Percentiles rank a stretch among this genome's conserved stretches.
Conservation (phyloP, 2,797 vertebrate species). For the Lerista edwardsae region DNA sequence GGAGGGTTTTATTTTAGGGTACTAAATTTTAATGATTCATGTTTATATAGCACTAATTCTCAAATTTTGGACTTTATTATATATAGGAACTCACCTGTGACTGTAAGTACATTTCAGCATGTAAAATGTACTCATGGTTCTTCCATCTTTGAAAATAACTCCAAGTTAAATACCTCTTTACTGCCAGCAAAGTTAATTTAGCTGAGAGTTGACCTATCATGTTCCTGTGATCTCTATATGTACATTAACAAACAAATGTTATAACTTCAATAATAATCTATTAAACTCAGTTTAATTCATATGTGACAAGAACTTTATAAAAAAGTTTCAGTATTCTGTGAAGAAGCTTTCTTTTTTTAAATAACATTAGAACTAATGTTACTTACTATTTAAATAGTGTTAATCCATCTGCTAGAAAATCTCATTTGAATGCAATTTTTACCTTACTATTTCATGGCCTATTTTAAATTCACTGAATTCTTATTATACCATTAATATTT, state of each 20-base stretch:
- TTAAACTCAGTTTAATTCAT: slow-evolving; percentile 44
- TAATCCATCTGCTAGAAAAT: not conserved
- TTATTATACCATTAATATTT: not conserved
- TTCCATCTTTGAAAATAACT: slow-evolving; percentile 40
- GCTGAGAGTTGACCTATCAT: slow-evolving; percentile 42
- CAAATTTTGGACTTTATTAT: slow-evolving; percentile 45
- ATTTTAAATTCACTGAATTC: slow-evolving; percentile 17
- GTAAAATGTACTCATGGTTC: slow-evolving; percentile 32
- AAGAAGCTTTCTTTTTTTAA: slow-evolving; percentile 18
- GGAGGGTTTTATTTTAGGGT: slow-evolving; percentile 45
- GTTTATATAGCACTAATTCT: slow-evolving; percentile 51
- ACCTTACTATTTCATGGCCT: not conserved
- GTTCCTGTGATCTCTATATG: not conserved
- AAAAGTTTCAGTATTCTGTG: slow-evolving; percentile 5
- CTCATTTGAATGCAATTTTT: not conserved
- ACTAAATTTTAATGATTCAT: slow-evolving; percentile 54
- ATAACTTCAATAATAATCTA: slow-evolving; percentile 21
- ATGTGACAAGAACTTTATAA: slow-evolving; percentile 36
- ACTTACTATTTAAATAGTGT: slow-evolving; percentile 21
- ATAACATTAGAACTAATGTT: slow-evolving; percentile 36
- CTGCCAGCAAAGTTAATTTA: slow-evolving; percentile 38
- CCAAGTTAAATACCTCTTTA: slow-evolving; percentile 48
- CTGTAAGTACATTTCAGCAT: slow-evolving; percentile 31
- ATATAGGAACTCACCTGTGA: slow-evolving; percentile 42
- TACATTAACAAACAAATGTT: slow-evolving; percentile 30